phyloP scores from a whole-genome alignment of 2,797 vertebrate species.

The Phrynocephalus vlangalii region DNA sequence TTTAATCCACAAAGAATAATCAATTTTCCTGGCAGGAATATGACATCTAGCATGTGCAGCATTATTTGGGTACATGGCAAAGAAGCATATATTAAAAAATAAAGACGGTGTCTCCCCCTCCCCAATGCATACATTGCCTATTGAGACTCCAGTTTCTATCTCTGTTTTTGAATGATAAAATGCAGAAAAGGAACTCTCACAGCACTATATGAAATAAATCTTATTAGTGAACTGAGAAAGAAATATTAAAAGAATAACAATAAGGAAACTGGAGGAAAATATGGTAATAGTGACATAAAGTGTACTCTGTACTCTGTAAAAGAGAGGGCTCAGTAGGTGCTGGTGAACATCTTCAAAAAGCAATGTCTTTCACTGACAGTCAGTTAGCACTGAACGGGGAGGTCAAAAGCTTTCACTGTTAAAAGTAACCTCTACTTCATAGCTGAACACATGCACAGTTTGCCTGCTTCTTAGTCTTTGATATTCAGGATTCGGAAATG shows the following conservation, averaged over 20 bases:
- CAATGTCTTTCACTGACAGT: no score
- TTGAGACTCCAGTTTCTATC: constrained; percentile 38
- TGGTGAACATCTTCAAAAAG: neutral
- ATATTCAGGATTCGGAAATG: neutral
- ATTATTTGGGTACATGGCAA: constrained; percentile 43
- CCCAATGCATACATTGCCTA: constrained; percentile 11
- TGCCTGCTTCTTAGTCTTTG: neutral
- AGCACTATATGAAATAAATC: constrained; percentile 12
- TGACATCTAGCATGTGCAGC: constrained; percentile 39
- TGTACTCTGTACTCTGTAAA: neutral
- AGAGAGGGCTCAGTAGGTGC: neutral
- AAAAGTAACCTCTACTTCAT: neutral
- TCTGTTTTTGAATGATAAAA: constrained; percentile 30
- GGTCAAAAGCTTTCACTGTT: neutral
- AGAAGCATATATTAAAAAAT: constrained; percentile 41
- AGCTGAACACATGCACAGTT: neutral
- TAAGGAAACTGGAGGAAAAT: neutral
- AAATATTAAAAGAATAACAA: constrained; percentile 36
- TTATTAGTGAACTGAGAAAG: constrained; percentile 41
- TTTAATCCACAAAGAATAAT: constrained; percentile 55
- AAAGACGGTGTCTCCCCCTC: neutral
- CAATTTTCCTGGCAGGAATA: constrained; percentile 47
- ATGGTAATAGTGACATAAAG: neutral
- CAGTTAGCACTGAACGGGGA: no score
- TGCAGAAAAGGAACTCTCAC: constrained; percentile 19